Conservation (phyloP, 2,888 invertebrate genomes). For the Drosophila suboccidentalis region DNA sequence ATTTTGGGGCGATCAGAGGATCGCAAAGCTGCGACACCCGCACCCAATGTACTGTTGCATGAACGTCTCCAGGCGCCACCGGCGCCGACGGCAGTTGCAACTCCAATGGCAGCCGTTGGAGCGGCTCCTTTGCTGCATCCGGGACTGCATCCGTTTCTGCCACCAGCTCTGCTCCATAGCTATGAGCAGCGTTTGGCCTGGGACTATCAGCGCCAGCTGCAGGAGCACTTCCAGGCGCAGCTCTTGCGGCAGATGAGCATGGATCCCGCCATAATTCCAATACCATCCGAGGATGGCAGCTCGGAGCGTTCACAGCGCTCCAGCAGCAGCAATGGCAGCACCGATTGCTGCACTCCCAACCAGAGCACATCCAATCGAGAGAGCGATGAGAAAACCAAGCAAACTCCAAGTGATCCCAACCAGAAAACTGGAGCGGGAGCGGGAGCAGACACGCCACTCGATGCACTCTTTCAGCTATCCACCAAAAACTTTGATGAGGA, state of each 20-base stretch:
- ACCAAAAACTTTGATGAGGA: conserved; percentile 98
- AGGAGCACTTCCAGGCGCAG: conserved; percentile 86
- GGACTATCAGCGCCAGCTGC: conserved; percentile 87
- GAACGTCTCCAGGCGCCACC: conserved; percentile 48
- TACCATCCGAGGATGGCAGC: conserved; percentile 88
- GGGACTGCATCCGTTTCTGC: conserved; percentile 84
- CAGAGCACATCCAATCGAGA: conserved; percentile 38
- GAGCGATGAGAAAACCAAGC: conserved; percentile 17
- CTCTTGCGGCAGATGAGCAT: conserved; percentile 86
- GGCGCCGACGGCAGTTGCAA: neutral
- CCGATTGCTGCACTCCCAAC: conserved; percentile 65
- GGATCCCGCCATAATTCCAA: conserved; percentile 84
- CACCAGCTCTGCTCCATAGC: conserved; percentile 87
- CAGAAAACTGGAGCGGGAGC: conserved; percentile 53
- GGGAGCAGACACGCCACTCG: conserved; percentile 91
- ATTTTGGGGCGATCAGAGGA: conserved; percentile 88
- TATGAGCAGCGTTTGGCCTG: conserved; percentile 89
- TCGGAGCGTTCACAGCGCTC: conserved; percentile 88
- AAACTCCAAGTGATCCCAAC: conserved; percentile 11
- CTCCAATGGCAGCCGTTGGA: conserved; percentile 9
- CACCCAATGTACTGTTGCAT: conserved; percentile 18
- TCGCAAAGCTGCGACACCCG: conserved; percentile 17
- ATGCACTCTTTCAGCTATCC: conserved; percentile 98
- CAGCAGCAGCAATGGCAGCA: conserved; percentile 89
- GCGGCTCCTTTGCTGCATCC: conserved; percentile 52